Evolutionary conservation across 2,797 vertebrate species (phyloP).

Genomic region (Acropternis orthonyx): DNA sequence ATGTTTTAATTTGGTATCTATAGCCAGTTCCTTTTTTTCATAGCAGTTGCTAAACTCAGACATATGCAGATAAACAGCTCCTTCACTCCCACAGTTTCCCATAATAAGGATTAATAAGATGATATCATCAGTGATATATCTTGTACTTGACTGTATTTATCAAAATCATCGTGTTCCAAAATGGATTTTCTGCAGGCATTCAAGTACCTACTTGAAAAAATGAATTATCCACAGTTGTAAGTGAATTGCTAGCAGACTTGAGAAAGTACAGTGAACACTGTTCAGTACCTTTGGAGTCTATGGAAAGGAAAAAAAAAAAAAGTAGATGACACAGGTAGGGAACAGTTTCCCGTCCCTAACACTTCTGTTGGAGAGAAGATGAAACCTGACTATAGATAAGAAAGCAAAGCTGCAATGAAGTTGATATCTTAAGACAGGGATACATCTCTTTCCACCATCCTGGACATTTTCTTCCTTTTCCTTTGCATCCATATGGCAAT

Average conservation of each 20-base stretch:
- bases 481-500: neutral
- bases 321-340: neutral
- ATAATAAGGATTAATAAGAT: slow-evolving; percentile 41
- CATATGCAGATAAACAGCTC: neutral
- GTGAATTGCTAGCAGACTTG: neutral
- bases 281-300: neutral
- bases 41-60: neutral
- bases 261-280: neutral
- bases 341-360: neutral
- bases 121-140: slow-evolving; percentile 28
- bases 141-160: slow-evolving; percentile 43
- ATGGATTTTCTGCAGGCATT: slow-evolving; percentile 25
- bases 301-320: neutral
- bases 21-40: neutral
- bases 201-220: neutral
- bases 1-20: neutral
- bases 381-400: neutral
- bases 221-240: neutral
- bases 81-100: neutral
- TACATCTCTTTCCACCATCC: neutral
- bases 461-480: neutral
- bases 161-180: slow-evolving; percentile 31
- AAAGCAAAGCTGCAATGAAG: neutral
- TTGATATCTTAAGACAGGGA: neutral
- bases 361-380: neutral